These are phyloP conservation scores for Anadara kagoshimensis DNA, from an alignment of 1,140 invertebrate genomes.

Conservation along the genomic window DNA sequence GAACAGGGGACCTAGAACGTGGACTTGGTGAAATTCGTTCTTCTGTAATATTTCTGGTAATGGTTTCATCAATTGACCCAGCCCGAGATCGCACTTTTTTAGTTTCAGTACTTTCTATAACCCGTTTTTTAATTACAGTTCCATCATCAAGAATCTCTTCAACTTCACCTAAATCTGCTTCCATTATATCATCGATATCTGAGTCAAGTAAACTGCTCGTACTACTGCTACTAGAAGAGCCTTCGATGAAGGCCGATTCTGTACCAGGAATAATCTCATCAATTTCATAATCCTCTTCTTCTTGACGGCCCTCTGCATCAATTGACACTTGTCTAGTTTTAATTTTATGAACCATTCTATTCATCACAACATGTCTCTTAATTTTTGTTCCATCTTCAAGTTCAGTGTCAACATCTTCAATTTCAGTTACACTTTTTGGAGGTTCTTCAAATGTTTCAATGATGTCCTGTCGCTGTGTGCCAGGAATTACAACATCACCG, in stretches of 20 bases:
- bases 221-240: constrained; percentile 25
- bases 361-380: constrained; percentile 57
- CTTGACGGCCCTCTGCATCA: constrained; percentile 48
- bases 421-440: constrained; percentile 59
- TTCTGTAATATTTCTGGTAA: constrained; percentile 31
- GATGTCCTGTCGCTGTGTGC: constrained; percentile 47
- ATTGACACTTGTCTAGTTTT: constrained; percentile 60
- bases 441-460: constrained; percentile 68
- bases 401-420: constrained; percentile 66
- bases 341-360: constrained; percentile 60
- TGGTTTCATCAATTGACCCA: constrained; percentile 24
- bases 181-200: constrained; percentile 37
- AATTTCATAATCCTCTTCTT: constrained; percentile 57
- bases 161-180: constrained; percentile 49
- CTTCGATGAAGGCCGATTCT: constrained; percentile 56
- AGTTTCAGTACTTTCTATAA: constrained; percentile 48
- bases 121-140: constrained; percentile 52
- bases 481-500: constrained; percentile 52
- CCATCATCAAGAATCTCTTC: constrained; percentile 64
- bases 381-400: constrained; percentile 68
- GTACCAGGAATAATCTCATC: constrained; percentile 67
- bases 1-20: constrained; percentile 30
- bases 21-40: constrained; percentile 45
- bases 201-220: constrained; percentile 45
- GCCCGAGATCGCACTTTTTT: neutral